These are phyloP conservation scores for Eretmochelys imbricata DNA, from an alignment of 2,113 vertebrate genomes.

Conservation along the genomic window DNA sequence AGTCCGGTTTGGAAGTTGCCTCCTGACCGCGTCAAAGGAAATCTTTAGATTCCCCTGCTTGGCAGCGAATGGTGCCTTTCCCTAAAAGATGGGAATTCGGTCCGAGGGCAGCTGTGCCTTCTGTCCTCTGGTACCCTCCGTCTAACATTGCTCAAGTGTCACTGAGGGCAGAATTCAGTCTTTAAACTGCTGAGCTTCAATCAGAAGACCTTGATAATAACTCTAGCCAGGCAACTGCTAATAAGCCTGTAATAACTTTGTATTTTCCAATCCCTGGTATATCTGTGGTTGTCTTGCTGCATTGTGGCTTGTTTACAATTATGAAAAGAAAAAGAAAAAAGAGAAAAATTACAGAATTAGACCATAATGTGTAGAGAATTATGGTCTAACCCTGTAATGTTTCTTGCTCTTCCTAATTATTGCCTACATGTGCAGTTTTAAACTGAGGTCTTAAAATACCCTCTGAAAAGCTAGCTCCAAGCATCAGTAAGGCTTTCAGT, in stretches of 20 bases:
- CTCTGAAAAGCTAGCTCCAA: fast-evolving
- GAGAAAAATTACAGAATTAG: background rate
- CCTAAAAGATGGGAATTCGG: background rate
- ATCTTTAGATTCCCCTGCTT: background rate
- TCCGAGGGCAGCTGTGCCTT: background rate
- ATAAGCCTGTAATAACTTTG: background rate
- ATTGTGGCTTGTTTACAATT: background rate
- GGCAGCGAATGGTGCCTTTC: background rate
- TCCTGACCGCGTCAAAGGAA: background rate
- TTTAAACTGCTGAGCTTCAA: no score
- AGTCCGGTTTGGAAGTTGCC: background rate
- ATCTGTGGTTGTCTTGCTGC: background rate
- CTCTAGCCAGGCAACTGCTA: background rate
- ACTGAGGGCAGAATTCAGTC: background rate
- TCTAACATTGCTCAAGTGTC: background rate
- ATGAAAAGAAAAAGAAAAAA: background rate
- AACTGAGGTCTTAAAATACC: slow-evolving; percentile 47
- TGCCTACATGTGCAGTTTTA: background rate
- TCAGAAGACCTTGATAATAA: background rate
- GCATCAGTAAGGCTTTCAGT: background rate
- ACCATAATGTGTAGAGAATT: background rate
- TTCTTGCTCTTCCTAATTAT: background rate
- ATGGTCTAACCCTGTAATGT: background rate
- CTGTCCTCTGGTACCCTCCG: background rate
- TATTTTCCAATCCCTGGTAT: background rate